A percentile compares a stretch with the other conserved stretches of the same genome.
These are phyloP conservation scores for Ceratina australensis DNA, from an alignment of 1,140 invertebrate genomes.

Conservation along the genomic window DNA sequence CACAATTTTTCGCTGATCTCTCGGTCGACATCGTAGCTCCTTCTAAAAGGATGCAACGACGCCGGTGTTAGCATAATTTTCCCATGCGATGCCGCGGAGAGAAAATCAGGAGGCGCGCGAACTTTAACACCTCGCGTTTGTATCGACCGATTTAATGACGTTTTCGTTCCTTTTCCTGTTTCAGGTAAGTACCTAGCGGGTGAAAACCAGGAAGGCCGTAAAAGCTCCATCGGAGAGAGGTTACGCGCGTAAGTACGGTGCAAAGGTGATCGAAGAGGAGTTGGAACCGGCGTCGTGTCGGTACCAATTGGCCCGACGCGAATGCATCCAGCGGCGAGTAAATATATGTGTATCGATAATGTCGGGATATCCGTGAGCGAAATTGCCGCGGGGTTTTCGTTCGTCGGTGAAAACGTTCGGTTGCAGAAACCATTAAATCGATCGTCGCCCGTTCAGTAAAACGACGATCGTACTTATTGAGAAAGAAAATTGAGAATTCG, in stretches of 20 bases:
- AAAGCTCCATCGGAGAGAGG: slow-evolving; percentile 9
- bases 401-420: not conserved
- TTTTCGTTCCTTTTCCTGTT: slow-evolving; percentile 60
- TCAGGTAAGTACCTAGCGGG: slow-evolving; percentile 62
- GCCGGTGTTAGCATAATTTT: slow-evolving; percentile 28
- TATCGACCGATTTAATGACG: slow-evolving; percentile 47
- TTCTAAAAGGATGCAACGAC: not conserved
- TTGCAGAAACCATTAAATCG: slow-evolving; percentile 27
- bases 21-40: not conserved
- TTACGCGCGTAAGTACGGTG: slow-evolving; percentile 40
- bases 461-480: not conserved
- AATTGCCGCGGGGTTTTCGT: slow-evolving; percentile 26
- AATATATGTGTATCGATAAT: slow-evolving; percentile 40
- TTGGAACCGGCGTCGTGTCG: not conserved
- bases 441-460: slow-evolving; percentile 1
- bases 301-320: slow-evolving; percentile 33
- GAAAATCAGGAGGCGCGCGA: slow-evolving; percentile 31
- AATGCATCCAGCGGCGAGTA: slow-evolving; percentile 26
- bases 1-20: not conserved
- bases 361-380: slow-evolving; percentile 18
- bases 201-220: not conserved
- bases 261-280: slow-evolving; percentile 35
- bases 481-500: slow-evolving; percentile 20
- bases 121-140: slow-evolving; percentile 55
- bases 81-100: slow-evolving; percentile 12